phyloP scores from a whole-genome alignment of 2,797 vertebrate genomes.

The Tympanoctomys barrerae region DNA sequence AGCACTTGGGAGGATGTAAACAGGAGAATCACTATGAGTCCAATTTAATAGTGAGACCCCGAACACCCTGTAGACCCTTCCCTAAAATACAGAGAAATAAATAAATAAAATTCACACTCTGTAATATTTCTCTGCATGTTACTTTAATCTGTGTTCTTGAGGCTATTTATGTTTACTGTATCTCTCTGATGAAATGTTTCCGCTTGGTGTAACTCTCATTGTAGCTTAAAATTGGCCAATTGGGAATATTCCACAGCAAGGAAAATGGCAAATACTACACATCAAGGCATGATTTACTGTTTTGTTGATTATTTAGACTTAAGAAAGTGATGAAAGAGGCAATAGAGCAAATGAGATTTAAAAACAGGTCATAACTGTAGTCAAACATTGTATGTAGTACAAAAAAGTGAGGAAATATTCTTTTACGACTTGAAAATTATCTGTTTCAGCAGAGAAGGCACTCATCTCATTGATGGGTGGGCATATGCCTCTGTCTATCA shows the following conservation, averaged over 20 bases:
- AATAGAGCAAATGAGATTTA: slow-evolving; percentile 8
- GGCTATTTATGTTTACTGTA: not conserved
- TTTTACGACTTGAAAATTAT: slow-evolving; percentile 43
- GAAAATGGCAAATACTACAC: not conserved
- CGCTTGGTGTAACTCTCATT: not conserved
- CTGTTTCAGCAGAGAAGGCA: not conserved
- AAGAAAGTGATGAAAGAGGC: not conserved
- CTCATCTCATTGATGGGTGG: not conserved
- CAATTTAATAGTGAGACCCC: too few species aligned
- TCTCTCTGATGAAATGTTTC: not conserved
- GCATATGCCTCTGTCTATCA: not conserved
- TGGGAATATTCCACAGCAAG: not conserved
- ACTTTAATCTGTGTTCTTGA: not conserved
- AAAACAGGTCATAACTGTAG: not conserved
- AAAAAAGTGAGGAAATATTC: slow-evolving; percentile 7
- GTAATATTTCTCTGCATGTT: not conserved
- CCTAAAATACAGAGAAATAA: too few species aligned
- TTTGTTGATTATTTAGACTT: slow-evolving; percentile 43
- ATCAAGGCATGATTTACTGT: slow-evolving; percentile 21
- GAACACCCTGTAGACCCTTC: too few species aligned
- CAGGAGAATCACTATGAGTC: too few species aligned
- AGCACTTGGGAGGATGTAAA: too few species aligned
- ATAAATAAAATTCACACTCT: not conserved
- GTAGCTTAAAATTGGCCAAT: not conserved
- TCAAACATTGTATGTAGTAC: not conserved